Percentiles rank a stretch among this genome's conserved stretches.
Evolutionary conservation across 1,140 invertebrate genomes (phyloP).

Genomic region (Hyphantria cunea): DNA sequence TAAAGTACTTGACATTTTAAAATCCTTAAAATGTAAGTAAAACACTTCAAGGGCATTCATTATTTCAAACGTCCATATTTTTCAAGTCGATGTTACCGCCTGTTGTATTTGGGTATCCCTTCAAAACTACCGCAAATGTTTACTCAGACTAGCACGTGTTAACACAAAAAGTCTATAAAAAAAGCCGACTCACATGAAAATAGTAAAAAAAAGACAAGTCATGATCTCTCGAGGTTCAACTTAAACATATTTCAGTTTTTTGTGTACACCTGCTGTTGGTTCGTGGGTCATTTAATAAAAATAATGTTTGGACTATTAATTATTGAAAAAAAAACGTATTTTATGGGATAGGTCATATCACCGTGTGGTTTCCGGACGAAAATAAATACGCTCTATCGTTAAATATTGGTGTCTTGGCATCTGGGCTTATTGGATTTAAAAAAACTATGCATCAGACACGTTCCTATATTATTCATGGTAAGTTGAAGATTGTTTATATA

Average conservation of each 20-base stretch:
- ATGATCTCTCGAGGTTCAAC: slow-evolving; percentile 17
- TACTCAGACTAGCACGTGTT: slow-evolving; percentile 28
- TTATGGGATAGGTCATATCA: not conserved
- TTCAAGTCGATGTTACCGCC: slow-evolving; percentile 12
- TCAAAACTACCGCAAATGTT: slow-evolving; percentile 21
- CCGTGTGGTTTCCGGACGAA: not conserved
- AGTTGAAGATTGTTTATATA: not conserved
- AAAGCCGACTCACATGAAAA: slow-evolving; percentile 3
- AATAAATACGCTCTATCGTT: not conserved
- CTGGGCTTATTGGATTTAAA: not conserved
- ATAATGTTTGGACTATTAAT: slow-evolving; percentile 9
- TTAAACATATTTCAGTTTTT: slow-evolving; percentile 15
- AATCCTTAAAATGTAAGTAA: slow-evolving; percentile 16
- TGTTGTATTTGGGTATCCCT: slow-evolving; percentile 22
- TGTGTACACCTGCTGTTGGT: slow-evolving; percentile 10
- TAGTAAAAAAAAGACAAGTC: slow-evolving; percentile 14
- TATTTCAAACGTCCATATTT: slow-evolving; percentile 11
- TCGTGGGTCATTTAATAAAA: slow-evolving; percentile 9
- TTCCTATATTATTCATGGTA: not conserved
- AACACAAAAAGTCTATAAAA: slow-evolving; percentile 31
- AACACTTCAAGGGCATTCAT: slow-evolving; percentile 11
- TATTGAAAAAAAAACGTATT: slow-evolving; percentile 1
- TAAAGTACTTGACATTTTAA: slow-evolving; percentile 5
- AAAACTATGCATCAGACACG: not conserved
- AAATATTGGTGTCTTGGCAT: not conserved